Evolutionary conservation across 2,113 vertebrate species (phyloP).

Genomic region (Erinaceus europaeus): DNA sequence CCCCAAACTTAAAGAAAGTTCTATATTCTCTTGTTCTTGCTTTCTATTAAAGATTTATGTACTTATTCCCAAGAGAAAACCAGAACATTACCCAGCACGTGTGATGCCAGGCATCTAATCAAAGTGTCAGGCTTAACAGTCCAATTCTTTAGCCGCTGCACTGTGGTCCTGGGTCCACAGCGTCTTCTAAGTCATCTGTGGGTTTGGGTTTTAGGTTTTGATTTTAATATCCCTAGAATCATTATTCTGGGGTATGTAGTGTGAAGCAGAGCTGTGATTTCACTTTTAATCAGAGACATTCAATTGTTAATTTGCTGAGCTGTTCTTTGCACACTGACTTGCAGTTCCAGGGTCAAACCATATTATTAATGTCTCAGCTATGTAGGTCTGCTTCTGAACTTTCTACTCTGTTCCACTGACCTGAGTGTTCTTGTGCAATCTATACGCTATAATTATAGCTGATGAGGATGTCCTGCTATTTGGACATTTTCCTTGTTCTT

Average conservation of each 20-base stretch:
- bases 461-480: neutral
- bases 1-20: neutral
- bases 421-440: neutral
- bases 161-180: neutral
- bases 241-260: neutral
- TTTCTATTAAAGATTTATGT: no score
- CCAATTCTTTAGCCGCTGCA: no score
- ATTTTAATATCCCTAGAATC: slow-evolving; percentile 6
- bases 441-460: neutral
- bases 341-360: neutral
- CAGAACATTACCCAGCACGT: no score
- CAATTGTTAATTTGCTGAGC: neutral
- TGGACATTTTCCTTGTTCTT: neutral
- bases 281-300: neutral
- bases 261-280: neutral
- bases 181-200: neutral
- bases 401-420: neutral
- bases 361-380: neutral
- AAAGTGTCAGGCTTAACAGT: no score
- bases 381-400: neutral
- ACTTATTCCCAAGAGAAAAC: no score
- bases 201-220: neutral
- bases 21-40: neutral
- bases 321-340: neutral
- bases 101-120: no score